A percentile compares a stretch with the other conserved stretches of the same genome.
phyloP scores from a whole-genome alignment of 2,797 vertebrate genomes.

The Limosa lapponica region DNA sequence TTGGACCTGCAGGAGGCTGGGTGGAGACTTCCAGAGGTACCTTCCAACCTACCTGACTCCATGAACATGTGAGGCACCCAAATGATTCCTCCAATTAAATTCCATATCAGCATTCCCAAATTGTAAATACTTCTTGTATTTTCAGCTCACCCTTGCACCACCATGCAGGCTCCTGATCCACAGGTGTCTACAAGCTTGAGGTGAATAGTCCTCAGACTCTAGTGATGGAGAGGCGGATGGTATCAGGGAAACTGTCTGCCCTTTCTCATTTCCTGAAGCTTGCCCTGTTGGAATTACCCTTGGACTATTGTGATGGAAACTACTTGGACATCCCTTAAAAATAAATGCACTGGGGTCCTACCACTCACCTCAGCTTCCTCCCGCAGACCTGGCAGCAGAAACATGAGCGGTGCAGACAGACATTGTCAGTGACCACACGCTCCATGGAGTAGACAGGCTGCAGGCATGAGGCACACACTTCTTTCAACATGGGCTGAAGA shows the following conservation, averaged over 20 bases:
- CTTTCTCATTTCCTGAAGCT: not conserved
- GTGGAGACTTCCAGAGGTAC: not conserved
- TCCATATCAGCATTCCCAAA: not conserved
- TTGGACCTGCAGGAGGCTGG: not conserved
- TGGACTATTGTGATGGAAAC: not conserved
- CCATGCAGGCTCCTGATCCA: not conserved
- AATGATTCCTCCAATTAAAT: not conserved
- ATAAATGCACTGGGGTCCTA: not conserved
- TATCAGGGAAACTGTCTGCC: not conserved
- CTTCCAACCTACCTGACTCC: not conserved
- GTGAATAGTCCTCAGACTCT: not conserved
- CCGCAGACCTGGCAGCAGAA: conserved; percentile 87
- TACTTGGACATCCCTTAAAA: not conserved
- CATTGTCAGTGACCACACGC: conserved; percentile 78
- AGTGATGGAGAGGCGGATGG: not conserved
- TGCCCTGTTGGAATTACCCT: not conserved
- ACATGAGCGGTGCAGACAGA: conserved; percentile 83
- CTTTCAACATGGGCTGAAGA: conserved; percentile 77
- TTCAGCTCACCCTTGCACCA: not conserved
- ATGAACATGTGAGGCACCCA: not conserved
- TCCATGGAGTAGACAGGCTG: conserved; percentile 85
- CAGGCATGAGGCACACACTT: conserved; percentile 81
- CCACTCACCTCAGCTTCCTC: conserved; percentile 87
- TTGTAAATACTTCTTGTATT: not conserved
- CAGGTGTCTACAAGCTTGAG: not conserved